Conservation (phyloP, 2,888 invertebrate species). For the Gerris lacustris region DNA sequence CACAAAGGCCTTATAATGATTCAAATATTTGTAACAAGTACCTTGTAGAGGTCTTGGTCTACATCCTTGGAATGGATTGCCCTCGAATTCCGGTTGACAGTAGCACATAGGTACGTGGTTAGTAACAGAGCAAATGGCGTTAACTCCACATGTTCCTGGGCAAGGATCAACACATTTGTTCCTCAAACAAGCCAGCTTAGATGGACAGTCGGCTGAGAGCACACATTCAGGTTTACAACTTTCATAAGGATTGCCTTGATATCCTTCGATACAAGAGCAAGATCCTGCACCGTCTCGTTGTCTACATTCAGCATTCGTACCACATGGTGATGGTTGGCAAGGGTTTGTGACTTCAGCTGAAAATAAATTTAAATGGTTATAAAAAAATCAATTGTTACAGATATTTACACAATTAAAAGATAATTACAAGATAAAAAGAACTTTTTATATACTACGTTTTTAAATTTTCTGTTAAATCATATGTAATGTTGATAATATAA, state of each 20-base stretch:
- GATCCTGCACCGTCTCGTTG: conserved; percentile 75
- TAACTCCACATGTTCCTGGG: conserved; percentile 66
- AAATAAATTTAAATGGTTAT: background rate
- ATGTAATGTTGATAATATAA: no score
- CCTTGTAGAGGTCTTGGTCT: conserved; percentile 44
- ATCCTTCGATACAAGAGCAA: conserved; percentile 65
- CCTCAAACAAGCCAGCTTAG: conserved; percentile 59
- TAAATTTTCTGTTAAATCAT: no score
- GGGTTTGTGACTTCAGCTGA: conserved; percentile 48
- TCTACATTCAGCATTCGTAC: conserved; percentile 70
- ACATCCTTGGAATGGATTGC: conserved; percentile 68
- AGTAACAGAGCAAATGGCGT: conserved; percentile 64
- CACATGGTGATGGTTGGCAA: conserved; percentile 72
- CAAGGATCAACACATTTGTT: conserved; percentile 78
- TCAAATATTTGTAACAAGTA: conserved; percentile 10
- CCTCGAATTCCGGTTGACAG: conserved; percentile 61
- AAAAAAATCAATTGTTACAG: background rate
- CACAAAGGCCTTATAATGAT: background rate
- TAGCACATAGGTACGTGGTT: conserved; percentile 67
- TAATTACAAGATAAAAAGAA: no score
- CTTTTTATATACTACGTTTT: no score
- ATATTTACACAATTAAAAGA: no score
- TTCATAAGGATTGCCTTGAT: conserved; percentile 72
- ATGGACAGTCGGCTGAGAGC: conserved; percentile 59
- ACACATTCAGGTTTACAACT: conserved; percentile 66